These are phyloP conservation scores for Steinernema carpocapsae DNA, from an alignment of 2,888 invertebrate genomes.

Conservation along the genomic window DNA sequence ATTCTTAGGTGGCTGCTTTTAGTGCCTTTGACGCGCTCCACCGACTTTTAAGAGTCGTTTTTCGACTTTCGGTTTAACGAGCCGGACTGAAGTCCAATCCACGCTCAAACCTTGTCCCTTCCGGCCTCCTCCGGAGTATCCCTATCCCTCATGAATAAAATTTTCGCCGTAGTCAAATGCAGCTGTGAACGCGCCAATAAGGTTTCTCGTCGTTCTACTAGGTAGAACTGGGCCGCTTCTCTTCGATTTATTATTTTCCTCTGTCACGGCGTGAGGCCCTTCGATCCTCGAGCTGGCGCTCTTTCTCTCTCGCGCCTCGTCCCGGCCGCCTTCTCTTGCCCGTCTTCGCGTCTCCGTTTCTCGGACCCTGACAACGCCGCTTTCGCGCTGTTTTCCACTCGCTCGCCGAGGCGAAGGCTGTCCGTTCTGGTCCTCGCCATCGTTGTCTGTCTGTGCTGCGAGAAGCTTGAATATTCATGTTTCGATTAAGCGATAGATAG, in stretches of 20 bases:
- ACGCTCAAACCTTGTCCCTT: not conserved
- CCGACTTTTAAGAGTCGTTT: not conserved
- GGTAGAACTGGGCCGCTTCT: not conserved
- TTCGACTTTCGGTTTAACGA: not conserved
- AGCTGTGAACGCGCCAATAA: conserved; percentile 16
- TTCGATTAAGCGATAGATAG: conserved; percentile 25
- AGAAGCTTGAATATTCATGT: conserved; percentile 23
- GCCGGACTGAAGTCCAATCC: not conserved
- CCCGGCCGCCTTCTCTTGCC: not conserved
- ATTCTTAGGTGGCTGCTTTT: conserved; percentile 11
- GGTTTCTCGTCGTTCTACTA: not conserved
- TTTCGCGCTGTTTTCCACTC: not conserved
- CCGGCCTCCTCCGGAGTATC: not conserved
- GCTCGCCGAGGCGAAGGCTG: not conserved
- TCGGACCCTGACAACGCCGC: conserved; percentile 9
- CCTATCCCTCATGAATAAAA: not conserved
- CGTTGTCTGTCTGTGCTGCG: not conserved
- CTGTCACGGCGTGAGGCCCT: conserved; percentile 4
- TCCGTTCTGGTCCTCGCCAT: not conserved
- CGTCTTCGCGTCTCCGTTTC: not conserved
- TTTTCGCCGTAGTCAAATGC: conserved; percentile 27
- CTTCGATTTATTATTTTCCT: conserved; percentile 22
- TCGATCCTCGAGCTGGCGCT: conserved; percentile 1
- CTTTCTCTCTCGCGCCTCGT: conserved; percentile 9
- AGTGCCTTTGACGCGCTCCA: conserved; percentile 12